Conservation (phyloP, 2,888 invertebrate species). For the Lepidocyrtoides sp. region DNA sequence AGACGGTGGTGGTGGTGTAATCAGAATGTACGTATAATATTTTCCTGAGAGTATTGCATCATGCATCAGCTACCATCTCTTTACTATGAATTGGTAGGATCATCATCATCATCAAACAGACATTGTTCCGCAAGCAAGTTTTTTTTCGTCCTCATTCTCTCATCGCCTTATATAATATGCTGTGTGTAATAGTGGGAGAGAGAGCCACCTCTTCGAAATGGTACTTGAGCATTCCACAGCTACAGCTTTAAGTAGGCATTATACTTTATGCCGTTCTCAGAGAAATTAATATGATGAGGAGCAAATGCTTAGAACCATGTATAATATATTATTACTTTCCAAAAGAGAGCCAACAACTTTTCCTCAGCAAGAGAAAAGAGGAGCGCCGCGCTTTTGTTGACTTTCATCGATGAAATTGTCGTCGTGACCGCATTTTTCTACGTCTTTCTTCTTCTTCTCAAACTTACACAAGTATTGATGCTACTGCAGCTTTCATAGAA, state of each 20-base stretch:
- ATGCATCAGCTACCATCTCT: neutral
- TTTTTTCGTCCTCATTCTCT: neutral
- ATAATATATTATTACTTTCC: slow-evolving; percentile 45
- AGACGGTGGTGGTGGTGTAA: neutral
- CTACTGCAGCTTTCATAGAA: neutral
- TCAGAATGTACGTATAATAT: neutral
- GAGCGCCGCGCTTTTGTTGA: slow-evolving; percentile 63
- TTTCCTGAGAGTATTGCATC: neutral
- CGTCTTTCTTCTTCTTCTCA: slow-evolving; percentile 25
- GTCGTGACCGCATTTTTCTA: slow-evolving; percentile 72
- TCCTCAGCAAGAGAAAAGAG: neutral
- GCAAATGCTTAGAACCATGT: slow-evolving; percentile 42
- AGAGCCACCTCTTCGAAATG: neutral
- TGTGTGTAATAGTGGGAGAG: neutral
- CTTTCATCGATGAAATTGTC: slow-evolving; percentile 76
- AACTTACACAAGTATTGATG: neutral
- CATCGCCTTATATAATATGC: neutral
- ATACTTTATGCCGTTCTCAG: neutral
- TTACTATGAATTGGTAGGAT: slow-evolving; percentile 10
- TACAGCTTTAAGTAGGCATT: too few species aligned
- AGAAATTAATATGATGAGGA: slow-evolving; percentile 59
- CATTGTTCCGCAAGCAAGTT: neutral
- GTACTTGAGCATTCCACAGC: slow-evolving; percentile 3
- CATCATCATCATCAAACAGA: neutral
- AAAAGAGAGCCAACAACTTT: slow-evolving; percentile 27